These are phyloP conservation scores for Centruroides vittatus DNA, from an alignment of 1,140 invertebrate genomes.

Conservation along the genomic window DNA sequence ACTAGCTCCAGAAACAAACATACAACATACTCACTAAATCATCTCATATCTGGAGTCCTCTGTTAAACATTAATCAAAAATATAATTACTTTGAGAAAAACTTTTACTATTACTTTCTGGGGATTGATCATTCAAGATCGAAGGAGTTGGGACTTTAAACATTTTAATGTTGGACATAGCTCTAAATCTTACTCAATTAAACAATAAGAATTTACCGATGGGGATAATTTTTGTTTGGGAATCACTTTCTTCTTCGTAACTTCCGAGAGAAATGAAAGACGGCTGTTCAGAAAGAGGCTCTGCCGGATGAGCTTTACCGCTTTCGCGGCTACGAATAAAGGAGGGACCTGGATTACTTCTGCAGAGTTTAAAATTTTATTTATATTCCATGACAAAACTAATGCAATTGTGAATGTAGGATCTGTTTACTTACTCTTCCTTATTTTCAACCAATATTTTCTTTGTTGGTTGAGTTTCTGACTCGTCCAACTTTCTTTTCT, in stretches of 20 bases:
- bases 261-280: constrained; percentile 4
- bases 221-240: too few species aligned
- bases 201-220: too few species aligned
- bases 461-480: background rate
- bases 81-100: too few species aligned
- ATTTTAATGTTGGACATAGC: background rate
- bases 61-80: too few species aligned
- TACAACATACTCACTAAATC: too few species aligned
- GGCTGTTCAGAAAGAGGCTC: constrained; percentile 6
- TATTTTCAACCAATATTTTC: background rate
- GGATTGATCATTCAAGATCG: background rate
- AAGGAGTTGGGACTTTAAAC: background rate
- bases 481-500: background rate
- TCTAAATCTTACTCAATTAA: background rate
- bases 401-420: background rate
- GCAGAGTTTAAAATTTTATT: background rate
- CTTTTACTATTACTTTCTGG: background rate
- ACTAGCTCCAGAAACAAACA: too few species aligned
- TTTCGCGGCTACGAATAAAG: background rate
- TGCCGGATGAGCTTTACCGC: background rate
- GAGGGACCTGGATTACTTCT: background rate
- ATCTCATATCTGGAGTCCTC: too few species aligned
- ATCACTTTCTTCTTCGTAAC: too few species aligned
- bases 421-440: background rate
- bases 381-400: background rate